Conservation (phyloP, 2,797 vertebrate genomes). For the Labeo calbasu region DNA sequence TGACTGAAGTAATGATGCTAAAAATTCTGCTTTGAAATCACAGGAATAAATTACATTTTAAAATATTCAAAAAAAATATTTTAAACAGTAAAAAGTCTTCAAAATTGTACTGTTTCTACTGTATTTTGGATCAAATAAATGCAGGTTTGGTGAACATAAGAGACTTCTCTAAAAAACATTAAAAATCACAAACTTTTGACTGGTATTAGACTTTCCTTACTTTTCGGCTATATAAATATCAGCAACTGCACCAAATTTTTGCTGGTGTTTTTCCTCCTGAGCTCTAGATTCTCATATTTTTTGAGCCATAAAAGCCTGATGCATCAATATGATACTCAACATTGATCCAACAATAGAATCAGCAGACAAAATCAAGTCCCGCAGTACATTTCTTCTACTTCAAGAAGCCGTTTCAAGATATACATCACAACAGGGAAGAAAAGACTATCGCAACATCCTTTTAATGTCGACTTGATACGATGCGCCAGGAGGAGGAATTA, state of each 20-base stretch:
- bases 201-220: background rate
- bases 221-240: background rate
- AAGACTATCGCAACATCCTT: background rate
- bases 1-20: too few species aligned
- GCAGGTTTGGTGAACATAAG: too few species aligned
- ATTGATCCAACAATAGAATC: background rate
- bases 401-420: background rate
- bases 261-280: background rate
- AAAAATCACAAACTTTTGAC: too few species aligned
- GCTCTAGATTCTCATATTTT: background rate
- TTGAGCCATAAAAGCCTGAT: background rate
- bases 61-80: too few species aligned
- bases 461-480: background rate
- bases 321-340: background rate
- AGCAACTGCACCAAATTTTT: background rate
- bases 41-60: too few species aligned
- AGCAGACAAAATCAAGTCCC: too few species aligned
- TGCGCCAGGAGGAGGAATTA: background rate
- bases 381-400: background rate
- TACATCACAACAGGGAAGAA: background rate
- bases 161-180: too few species aligned
- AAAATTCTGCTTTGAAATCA: too few species aligned
- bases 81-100: too few species aligned
- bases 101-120: too few species aligned
- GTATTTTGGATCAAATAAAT: too few species aligned